Conservation (phyloP, 1,140 invertebrate species). For the Pseudomyrmex flavicornis region DNA sequence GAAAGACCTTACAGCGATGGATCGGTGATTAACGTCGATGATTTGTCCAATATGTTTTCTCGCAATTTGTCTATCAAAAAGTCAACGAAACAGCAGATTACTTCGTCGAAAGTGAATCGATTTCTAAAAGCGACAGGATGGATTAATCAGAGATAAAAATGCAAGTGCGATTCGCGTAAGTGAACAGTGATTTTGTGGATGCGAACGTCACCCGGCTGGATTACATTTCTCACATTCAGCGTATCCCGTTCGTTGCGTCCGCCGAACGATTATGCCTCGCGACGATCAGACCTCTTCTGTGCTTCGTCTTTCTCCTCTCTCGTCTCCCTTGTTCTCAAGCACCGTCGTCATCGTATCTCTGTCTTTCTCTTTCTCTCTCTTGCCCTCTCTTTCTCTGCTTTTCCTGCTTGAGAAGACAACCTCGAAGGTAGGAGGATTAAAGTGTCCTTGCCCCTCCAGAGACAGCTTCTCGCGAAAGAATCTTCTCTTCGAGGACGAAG, state of each 20-base stretch:
- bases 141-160: slow-evolving; percentile 63
- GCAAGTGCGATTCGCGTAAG: slow-evolving; percentile 38
- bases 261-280: slow-evolving; percentile 21
- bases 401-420: slow-evolving; percentile 1
- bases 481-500: slow-evolving; percentile 58
- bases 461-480: slow-evolving; percentile 54
- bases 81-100: slow-evolving; percentile 1
- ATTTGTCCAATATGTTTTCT: slow-evolving; percentile 11
- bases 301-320: not conserved
- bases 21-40: slow-evolving; percentile 42
- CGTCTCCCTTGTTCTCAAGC: not conserved
- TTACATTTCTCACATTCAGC: slow-evolving; percentile 48
- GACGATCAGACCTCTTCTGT: not conserved
- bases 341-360: slow-evolving; percentile 1
- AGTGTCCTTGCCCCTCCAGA: slow-evolving; percentile 66
- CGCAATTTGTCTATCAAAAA: not conserved
- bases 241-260: slow-evolving; percentile 33
- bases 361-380: not conserved
- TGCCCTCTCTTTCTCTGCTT: not conserved
- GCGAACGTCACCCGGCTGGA: slow-evolving; percentile 19
- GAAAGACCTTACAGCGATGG: slow-evolving; percentile 26
- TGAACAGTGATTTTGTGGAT: slow-evolving; percentile 43
- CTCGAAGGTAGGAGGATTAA: slow-evolving; percentile 56
- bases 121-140: not conserved
- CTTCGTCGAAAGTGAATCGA: slow-evolving; percentile 2